A percentile compares a stretch with the other conserved stretches of the same genome.
Evolutionary conservation across 2,113 vertebrate species (phyloP).

Genomic region (Austrofundulus limnaeus): DNA sequence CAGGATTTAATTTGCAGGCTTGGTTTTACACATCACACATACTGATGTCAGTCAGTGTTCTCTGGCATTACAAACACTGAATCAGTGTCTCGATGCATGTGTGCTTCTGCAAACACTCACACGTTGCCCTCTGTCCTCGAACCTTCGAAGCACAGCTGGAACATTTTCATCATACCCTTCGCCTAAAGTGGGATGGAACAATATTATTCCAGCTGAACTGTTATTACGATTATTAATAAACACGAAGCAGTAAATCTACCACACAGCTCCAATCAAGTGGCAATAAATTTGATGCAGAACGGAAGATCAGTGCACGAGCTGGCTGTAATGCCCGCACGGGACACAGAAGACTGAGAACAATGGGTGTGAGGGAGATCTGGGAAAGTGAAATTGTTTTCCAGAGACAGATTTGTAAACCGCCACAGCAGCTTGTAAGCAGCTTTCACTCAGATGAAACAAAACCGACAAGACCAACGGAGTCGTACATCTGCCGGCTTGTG

Average conservation of each 20-base stretch:
- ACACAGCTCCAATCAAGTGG: conserved; percentile 15
- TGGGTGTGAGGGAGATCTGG: conserved; percentile 32
- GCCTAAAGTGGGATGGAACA: conserved; percentile 3
- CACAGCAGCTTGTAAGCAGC: conserved; percentile 63
- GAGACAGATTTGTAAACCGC: conserved; percentile 59
- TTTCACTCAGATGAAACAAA: conserved; percentile 55
- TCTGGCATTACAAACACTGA: background rate
- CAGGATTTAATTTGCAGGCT: no score
- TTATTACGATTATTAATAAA: conserved; percentile 8
- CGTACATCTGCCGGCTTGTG: conserved; percentile 6
- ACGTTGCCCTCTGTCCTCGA: background rate
- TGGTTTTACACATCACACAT: no score
- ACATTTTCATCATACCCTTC: conserved; percentile 7
- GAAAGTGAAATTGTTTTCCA: conserved; percentile 56
- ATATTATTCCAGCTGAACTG: background rate
- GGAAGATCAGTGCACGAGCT: conserved; percentile 48
- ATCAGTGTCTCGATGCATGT: conserved; percentile 7
- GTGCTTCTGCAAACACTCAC: background rate
- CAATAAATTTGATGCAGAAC: conserved; percentile 27
- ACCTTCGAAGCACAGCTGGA: background rate
- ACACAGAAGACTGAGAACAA: conserved; percentile 53
- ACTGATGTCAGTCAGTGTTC: background rate
- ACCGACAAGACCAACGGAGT: conserved; percentile 43
- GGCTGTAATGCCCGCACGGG: conserved; percentile 30
- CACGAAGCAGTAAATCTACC: conserved; percentile 12